Evolutionary conservation across 2,113 vertebrate species (phyloP), one percentile per base, ranked within the genome.

Genomic region (Lepisosteus osseus): DNA sequence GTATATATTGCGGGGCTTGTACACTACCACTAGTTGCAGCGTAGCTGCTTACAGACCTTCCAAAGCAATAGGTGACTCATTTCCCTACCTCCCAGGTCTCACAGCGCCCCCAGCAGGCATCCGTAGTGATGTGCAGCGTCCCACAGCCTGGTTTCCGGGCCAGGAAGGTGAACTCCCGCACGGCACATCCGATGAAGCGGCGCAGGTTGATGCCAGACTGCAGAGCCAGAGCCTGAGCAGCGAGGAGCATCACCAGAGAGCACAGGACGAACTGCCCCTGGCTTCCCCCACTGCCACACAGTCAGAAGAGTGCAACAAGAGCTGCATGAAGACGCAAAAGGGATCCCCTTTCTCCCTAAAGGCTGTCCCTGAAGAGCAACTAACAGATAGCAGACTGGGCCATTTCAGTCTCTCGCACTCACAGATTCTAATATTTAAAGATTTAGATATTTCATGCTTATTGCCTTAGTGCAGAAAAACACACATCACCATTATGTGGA

Each of bases 101-200:
- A 1, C 96, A 98, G 84, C 96, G 95, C 72, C 96, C 96, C 97
- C 97, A 98, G 90, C 97, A 99, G 59, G 96, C 95, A 0, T 98
- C 96, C 0, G 96, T 96, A 15, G 95, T 98, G 86, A 99, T 88
- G 61, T 94, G 89, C 79, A 96, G 78, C 0, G 84, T 88, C 1
- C 80, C 86, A 71, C 97, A 98, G 72, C 96, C 97, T 0, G 93
- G 92, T 65, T 98, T 98, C 84, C 81, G 94, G 69, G 93, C 95
- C 83, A 94, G 54, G 77, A 98, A 99, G 57, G 94, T 96, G 78
- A 98, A 98, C 65, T 98, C 96, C 0, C 95, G 79, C 51, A 97
- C 95, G 0, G 97, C 95, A 0, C 96, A 98, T 68, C 96, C 96
- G 0, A 92, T 79, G 73, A 99, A 98, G 0, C 86, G 92, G 3